Base-by-base conservation (phyloP, 2,113 vertebrate genomes). In the Chauna torquata region DNA sequence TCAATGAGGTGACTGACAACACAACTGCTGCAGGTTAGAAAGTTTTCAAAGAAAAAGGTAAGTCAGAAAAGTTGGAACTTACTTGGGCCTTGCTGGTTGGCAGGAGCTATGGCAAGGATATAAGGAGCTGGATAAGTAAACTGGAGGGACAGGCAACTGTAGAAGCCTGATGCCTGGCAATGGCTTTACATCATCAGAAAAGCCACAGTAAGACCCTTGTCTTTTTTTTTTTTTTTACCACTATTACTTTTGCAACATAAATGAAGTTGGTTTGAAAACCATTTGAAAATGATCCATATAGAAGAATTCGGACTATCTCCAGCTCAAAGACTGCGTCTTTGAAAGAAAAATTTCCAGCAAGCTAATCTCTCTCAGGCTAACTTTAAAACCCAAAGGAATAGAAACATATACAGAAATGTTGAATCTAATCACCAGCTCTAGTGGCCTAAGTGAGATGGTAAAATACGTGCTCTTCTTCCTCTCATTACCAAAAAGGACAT, bases 1-100 rank as follows among this genome's bases (percentile, higher is more conserved):
- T 95, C 92, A 92, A 82, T 94, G 92, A 92, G 34, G 90, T 91
- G 88, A 87, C 91, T 91, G 94, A 94, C 88, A 92, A 88, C 76
- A 92, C 40, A 81, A 52, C 86, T 89, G 76, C 92, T 84, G 91
- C 69, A 72, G 96, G 80, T 91, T 75, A 92, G 64, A 84, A 96
- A 93, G 80, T 94, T 93, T 96, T 86, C 88, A 86, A 78, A 92
- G 82, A 83, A 94, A 68, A 40, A 94, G 69, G 94, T 91, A 75
- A 81, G 77, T 20, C 77, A 91, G 27, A 25, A 68, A 95, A 94
- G 71, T 59, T 94, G 47, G 42, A 88, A 71, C 49, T 82, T 76
- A 80, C 68, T 86, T 92, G 82, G 72, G 44, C 45, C 50, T 92
- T 64, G 76, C 47, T 92, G 69, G 83, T 64, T 84, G 70, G 79